Evolutionary conservation across 2,888 invertebrate species (phyloP).

Genomic region (Xestoiulus laeticollis): DNA sequence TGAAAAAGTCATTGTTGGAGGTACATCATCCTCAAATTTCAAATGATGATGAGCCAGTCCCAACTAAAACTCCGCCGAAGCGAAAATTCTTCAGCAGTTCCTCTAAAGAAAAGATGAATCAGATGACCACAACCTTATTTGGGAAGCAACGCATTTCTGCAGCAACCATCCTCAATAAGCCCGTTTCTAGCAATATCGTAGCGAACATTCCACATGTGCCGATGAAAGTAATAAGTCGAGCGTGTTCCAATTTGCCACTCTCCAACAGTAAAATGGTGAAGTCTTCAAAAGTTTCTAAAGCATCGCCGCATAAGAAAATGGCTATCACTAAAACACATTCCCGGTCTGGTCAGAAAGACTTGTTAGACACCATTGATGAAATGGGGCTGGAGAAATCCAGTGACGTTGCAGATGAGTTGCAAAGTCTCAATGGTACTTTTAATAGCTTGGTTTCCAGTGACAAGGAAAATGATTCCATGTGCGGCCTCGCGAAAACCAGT

Average conservation of each 20-base stretch:
- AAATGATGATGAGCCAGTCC: not conserved
- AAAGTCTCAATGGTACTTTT: not conserved
- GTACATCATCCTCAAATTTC: not conserved
- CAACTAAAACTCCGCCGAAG: not conserved
- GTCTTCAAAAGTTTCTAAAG: not conserved
- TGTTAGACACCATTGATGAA: not conserved
- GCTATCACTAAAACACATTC: not conserved
- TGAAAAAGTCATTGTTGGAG: conserved; percentile 20
- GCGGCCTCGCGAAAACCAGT: not conserved
- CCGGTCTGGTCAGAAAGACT: not conserved
- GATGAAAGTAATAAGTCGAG: not conserved
- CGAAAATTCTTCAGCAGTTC: conserved; percentile 16
- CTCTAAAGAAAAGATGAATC: not conserved
- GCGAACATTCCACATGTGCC: not conserved
- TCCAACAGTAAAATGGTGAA: not conserved
- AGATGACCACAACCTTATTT: conserved; percentile 20
- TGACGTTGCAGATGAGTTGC: not conserved
- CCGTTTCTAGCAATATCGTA: not conserved
- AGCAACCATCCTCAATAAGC: not conserved
- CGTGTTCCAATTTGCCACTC: not conserved
- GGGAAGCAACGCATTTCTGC: not conserved
- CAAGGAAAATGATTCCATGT: not conserved
- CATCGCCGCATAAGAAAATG: not conserved
- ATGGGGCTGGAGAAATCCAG: not conserved
- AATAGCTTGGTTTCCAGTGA: not conserved